A percentile compares a stretch with the other conserved stretches of the same genome.
Conservation (phyloP, 2,888 invertebrate species). For the Maniola hyperantus region DNA sequence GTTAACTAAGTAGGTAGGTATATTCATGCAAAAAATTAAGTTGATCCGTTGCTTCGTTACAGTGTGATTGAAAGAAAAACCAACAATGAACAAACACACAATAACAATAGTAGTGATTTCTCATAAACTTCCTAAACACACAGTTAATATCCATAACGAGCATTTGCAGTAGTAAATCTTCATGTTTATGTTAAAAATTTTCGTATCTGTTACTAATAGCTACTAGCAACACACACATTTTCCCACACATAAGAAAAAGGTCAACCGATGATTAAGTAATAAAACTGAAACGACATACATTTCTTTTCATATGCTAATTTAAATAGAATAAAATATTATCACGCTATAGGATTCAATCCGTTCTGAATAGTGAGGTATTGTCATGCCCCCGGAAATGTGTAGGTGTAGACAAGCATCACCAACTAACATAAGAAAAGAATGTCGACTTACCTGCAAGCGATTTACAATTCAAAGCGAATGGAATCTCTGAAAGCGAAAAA, state of each 20-base stretch:
- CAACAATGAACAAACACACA: no score
- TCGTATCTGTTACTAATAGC: neutral
- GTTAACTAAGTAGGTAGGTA: no score
- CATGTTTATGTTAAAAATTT: no score
- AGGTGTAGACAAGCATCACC: constrained; percentile 56
- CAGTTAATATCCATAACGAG: neutral
- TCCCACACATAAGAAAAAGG: constrained; percentile 8
- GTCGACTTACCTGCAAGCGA: constrained; percentile 62
- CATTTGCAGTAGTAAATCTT: neutral
- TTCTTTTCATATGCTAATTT: constrained; percentile 29
- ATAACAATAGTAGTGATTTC: no score
- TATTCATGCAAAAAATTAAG: no score
- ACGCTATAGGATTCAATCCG: constrained; percentile 33
- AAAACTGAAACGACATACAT: constrained; percentile 19
- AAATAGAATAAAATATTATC: constrained; percentile 34
- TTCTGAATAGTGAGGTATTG: constrained; percentile 50
- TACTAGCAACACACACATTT: neutral
- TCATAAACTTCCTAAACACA: no score
- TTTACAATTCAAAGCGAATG: constrained; percentile 34
- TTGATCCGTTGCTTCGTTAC: no score
- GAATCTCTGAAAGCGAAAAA: constrained; percentile 35
- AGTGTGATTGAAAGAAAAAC: no score
- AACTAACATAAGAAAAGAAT: constrained; percentile 71
- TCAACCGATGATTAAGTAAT: constrained; percentile 24
- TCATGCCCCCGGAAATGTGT: constrained; percentile 72